Evolutionary conservation across 1,140 invertebrate species (phyloP).

Genomic region (Aphelenchoides fujianensis): DNA sequence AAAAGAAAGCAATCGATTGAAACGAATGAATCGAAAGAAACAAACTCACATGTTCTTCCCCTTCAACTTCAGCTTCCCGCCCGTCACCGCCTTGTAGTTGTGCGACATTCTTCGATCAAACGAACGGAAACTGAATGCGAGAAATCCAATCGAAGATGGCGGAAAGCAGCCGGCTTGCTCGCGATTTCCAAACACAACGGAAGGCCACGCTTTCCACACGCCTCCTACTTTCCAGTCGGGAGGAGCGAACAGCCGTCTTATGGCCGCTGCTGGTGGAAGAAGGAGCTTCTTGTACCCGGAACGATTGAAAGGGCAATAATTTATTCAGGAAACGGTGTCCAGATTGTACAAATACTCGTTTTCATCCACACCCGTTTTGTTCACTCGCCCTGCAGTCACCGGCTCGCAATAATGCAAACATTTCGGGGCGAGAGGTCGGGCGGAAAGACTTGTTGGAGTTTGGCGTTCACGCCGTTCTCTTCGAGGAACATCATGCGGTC

Average conservation of each 20-base stretch:
- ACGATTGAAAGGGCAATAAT: too few relatives aligned
- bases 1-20: constrained; percentile 25
- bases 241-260: too few relatives aligned
- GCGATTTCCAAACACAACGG: too few relatives aligned
- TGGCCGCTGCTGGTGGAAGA: too few relatives aligned
- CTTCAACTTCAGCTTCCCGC: constrained; percentile 39
- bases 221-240: too few relatives aligned
- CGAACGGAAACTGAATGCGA: too few relatives aligned
- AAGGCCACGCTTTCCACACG: too few relatives aligned
- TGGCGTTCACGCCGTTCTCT: constrained; percentile 10
- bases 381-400: too few relatives aligned
- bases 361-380: too few relatives aligned
- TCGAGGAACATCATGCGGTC: background rate
- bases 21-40: constrained; percentile 13
- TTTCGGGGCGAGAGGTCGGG: constrained; percentile 6
- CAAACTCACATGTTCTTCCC: constrained; percentile 47
- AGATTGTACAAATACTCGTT: too few relatives aligned
- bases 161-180: background rate
- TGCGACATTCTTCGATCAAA: constrained; percentile 8
- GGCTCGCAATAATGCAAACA: background rate
- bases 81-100: constrained; percentile 15
- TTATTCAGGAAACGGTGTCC: too few relatives aligned
- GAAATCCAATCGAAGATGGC: background rate
- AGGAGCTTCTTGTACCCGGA: too few relatives aligned
- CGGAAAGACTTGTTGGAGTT: background rate